Conservation (phyloP, 2,113 vertebrate genomes). For the Pelmatolapia mariae region DNA sequence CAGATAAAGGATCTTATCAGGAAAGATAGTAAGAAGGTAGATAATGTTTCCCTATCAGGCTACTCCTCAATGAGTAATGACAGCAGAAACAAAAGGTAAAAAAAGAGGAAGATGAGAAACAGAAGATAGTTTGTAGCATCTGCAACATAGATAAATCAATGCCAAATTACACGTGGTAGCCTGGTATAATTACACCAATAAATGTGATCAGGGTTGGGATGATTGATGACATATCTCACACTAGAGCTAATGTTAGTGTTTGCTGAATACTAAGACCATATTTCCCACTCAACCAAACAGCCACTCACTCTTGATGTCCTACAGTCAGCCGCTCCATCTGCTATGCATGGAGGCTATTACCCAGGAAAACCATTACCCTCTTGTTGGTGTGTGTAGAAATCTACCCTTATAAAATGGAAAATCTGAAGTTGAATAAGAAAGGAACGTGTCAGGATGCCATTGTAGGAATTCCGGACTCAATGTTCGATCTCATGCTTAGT, state of each 20-base stretch:
- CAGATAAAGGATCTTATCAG: background rate
- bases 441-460: background rate
- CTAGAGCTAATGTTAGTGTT: background rate
- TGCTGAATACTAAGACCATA: background rate
- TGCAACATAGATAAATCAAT: constrained; percentile 3
- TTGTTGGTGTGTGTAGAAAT: background rate
- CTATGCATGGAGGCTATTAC: background rate
- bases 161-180: background rate
- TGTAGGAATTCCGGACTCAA: background rate
- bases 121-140: background rate
- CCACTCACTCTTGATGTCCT: background rate
- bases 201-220: constrained; percentile 1
- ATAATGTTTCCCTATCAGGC: background rate
- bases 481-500: background rate
- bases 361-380: background rate
- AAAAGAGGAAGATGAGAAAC: background rate
- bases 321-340: background rate
- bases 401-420: background rate
- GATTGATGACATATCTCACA: background rate
- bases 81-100: background rate
- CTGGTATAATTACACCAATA: background rate
- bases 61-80: constrained; percentile 3
- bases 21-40: background rate
- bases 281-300: background rate
- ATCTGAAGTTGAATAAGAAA: background rate